Evolutionary conservation across 2,797 vertebrate genomes (phyloP).

Genomic region (Chelidonichthys spinosus): DNA sequence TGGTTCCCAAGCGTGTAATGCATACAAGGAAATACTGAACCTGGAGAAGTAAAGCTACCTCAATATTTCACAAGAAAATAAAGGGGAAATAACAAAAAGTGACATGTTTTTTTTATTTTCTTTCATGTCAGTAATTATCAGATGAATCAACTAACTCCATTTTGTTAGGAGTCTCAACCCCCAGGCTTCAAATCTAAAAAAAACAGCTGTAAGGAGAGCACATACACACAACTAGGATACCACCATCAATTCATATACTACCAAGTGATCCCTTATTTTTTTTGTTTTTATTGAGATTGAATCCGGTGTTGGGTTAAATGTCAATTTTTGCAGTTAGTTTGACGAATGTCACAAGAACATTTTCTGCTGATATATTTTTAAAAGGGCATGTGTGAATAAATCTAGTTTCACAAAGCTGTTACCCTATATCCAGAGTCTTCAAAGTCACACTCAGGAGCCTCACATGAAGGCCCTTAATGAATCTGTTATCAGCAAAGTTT

Average conservation of each 20-base stretch:
- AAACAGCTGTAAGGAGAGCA: background rate
- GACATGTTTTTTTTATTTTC: background rate
- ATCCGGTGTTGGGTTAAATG: conserved; percentile 46
- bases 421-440: background rate
- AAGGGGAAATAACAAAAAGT: background rate
- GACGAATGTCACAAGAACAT: conserved; percentile 47
- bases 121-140: background rate
- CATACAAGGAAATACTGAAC: too few species aligned
- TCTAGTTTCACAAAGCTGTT: conserved; percentile 1
- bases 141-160: background rate
- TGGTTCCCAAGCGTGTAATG: background rate
- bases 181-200: background rate
- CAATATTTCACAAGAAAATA: background rate
- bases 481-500: conserved; percentile 19
- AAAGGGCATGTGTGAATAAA: conserved; percentile 40
- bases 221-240: background rate
- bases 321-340: conserved; percentile 51
- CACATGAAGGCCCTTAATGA: background rate
- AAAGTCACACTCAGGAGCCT: background rate
- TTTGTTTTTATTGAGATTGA: conserved; percentile 15
- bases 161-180: background rate
- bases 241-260: background rate
- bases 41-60: background rate
- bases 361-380: conserved; percentile 3
- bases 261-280: background rate